Evolutionary conservation across 2,797 vertebrate genomes (phyloP).

Genomic region (Orestias chungarensis): DNA sequence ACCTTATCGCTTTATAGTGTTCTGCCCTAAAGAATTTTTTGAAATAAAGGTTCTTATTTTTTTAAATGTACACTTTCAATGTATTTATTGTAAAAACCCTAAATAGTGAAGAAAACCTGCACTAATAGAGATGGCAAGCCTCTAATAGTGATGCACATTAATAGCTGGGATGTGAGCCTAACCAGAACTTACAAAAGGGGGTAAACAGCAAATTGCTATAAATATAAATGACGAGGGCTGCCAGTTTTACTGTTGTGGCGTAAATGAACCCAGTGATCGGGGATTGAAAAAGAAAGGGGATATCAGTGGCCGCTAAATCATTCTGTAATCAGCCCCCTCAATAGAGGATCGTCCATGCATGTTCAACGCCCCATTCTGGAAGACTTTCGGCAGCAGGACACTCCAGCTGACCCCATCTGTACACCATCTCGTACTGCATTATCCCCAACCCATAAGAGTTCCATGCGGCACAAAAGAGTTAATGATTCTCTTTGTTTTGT

Average conservation of each 20-base stretch:
- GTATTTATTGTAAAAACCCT: slow-evolving; percentile 42
- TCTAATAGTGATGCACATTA: slow-evolving; percentile 71
- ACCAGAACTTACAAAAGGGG: slow-evolving; percentile 64
- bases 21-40: neutral
- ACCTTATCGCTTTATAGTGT: neutral
- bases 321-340: slow-evolving; percentile 83
- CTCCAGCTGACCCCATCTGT: slow-evolving; percentile 88
- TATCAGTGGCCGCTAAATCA: slow-evolving; percentile 87
- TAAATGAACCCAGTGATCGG: slow-evolving; percentile 74
- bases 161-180: slow-evolving; percentile 62
- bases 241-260: slow-evolving; percentile 72
- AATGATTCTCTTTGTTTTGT: slow-evolving; percentile 89
- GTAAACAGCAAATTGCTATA: slow-evolving; percentile 71
- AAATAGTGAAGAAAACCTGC: slow-evolving; percentile 49
- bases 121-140: slow-evolving; percentile 67
- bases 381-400: slow-evolving; percentile 78
- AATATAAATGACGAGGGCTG: slow-evolving; percentile 71
- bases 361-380: slow-evolving; percentile 78
- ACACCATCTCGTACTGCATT: slow-evolving; percentile 87
- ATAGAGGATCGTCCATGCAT: slow-evolving; percentile 80
- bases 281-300: slow-evolving; percentile 68
- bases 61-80: slow-evolving; percentile 18
- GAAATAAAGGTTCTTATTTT: neutral
- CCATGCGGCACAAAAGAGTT: slow-evolving; percentile 91
- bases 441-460: slow-evolving; percentile 89